Conservation (phyloP, 2,888 invertebrate genomes). For the Leptogaster cylindrica region DNA sequence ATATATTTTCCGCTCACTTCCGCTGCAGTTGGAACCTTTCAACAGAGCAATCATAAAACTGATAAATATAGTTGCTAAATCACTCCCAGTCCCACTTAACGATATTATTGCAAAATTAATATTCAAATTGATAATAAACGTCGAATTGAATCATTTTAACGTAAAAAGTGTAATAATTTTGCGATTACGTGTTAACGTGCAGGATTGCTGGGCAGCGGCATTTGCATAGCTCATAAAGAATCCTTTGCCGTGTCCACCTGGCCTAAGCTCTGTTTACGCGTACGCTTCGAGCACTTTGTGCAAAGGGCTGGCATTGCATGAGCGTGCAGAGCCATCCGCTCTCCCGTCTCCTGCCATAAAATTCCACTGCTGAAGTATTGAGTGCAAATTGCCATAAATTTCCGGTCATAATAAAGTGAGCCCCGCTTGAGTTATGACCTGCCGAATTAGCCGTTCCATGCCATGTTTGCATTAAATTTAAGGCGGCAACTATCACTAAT, state of each 20-base stretch:
- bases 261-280: constrained; percentile 15
- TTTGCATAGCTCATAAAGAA: constrained; percentile 13
- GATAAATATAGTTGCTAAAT: constrained; percentile 12
- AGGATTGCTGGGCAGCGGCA: constrained; percentile 32
- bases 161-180: constrained; percentile 46
- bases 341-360: neutral
- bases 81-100: constrained; percentile 15
- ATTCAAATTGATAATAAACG: constrained; percentile 46
- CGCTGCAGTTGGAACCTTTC: too few species aligned
- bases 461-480: constrained; percentile 33
- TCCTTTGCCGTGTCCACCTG: constrained; percentile 15
- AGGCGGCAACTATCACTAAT: constrained; percentile 10
- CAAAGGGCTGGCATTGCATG: neutral
- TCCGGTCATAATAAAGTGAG: constrained; percentile 40
- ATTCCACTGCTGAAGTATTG: constrained; percentile 43
- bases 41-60: constrained; percentile 12
- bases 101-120: constrained; percentile 24
- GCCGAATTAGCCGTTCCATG: constrained; percentile 32
- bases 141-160: constrained; percentile 47
- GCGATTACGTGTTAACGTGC: constrained; percentile 43
- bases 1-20: too few species aligned
- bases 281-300: constrained; percentile 11
- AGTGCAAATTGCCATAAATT: constrained; percentile 46
- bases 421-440: constrained; percentile 30
- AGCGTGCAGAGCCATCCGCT: neutral